Conservation (phyloP, 1,140 invertebrate species). For the Cotesia chilonis region DNA sequence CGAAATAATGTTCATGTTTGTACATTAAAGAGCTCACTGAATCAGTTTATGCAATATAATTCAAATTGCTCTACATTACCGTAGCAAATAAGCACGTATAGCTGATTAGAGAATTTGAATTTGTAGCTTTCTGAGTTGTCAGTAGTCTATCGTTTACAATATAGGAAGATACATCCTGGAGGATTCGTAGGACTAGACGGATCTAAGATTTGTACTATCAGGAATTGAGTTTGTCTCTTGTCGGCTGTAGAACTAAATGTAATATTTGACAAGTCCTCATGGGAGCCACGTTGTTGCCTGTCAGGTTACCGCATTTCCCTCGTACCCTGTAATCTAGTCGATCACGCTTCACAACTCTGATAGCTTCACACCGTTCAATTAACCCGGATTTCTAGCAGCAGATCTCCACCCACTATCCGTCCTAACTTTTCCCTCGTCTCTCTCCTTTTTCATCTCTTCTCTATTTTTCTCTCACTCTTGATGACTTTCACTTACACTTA, state of each 20-base stretch:
- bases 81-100: not conserved
- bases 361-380: slow-evolving; percentile 31
- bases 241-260: not conserved
- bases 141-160: too few species aligned
- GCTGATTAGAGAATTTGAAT: too few species aligned
- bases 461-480: too few species aligned
- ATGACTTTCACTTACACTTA: too few species aligned
- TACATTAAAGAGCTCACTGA: slow-evolving; percentile 2
- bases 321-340: slow-evolving; percentile 28
- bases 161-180: too few species aligned
- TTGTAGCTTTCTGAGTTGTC: too few species aligned
- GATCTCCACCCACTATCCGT: too few species aligned
- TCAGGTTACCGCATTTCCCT: not conserved
- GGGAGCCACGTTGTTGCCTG: slow-evolving; percentile 25
- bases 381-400: slow-evolving; percentile 19
- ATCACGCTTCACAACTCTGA: slow-evolving; percentile 28
- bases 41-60: slow-evolving; percentile 6
- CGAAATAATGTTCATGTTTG: slow-evolving; percentile 1
- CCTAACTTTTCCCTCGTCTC: not conserved
- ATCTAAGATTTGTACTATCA: too few species aligned
- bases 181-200: too few species aligned
- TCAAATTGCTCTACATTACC: not conserved
- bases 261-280: slow-evolving; percentile 18
- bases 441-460: too few species aligned
- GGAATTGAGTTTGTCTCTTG: too few species aligned